Evolutionary conservation across 2,888 invertebrate genomes (phyloP).

Genomic region (Psylliodes chrysocephalus): DNA sequence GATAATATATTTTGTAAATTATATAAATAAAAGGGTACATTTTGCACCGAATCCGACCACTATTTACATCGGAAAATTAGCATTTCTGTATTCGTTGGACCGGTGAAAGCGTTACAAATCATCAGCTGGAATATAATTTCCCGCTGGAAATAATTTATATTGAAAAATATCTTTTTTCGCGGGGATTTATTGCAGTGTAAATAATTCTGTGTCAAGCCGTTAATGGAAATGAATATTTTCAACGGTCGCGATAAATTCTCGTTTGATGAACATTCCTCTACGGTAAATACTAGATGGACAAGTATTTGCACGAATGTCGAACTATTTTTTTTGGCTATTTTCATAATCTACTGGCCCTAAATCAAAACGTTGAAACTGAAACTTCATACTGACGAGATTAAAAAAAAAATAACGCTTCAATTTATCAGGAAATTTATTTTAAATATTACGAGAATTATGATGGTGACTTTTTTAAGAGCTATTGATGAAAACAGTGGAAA

Average conservation of each 20-base stretch:
- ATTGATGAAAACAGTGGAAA: too few relatives aligned
- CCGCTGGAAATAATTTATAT: constrained; percentile 27
- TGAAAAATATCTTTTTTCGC: constrained; percentile 40
- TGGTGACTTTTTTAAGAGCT: too few relatives aligned
- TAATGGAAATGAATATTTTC: constrained; percentile 29
- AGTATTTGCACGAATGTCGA: constrained; percentile 1
- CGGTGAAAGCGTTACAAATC: constrained; percentile 22
- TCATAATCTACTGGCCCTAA: too few relatives aligned
- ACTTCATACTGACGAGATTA: too few relatives aligned
- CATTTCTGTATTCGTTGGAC: constrained; percentile 6
- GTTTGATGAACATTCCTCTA: constrained; percentile 25
- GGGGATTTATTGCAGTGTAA: constrained; percentile 29
- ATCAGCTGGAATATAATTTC: constrained; percentile 23
- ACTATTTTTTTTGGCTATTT: not conserved
- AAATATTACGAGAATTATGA: too few relatives aligned
- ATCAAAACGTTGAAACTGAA: too few relatives aligned
- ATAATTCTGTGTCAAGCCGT: constrained; percentile 21
- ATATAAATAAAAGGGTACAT: constrained; percentile 1
- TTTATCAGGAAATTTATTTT: too few relatives aligned
- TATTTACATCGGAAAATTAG: constrained; percentile 6
- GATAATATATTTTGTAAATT: not conserved
- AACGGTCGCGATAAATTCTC: constrained; percentile 26
- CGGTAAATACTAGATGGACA: constrained; percentile 5
- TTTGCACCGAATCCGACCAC: not conserved
- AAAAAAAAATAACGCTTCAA: too few relatives aligned